Evolutionary conservation across 2,888 invertebrate genomes (phyloP).

Genomic region (Folsomia manolachei): DNA sequence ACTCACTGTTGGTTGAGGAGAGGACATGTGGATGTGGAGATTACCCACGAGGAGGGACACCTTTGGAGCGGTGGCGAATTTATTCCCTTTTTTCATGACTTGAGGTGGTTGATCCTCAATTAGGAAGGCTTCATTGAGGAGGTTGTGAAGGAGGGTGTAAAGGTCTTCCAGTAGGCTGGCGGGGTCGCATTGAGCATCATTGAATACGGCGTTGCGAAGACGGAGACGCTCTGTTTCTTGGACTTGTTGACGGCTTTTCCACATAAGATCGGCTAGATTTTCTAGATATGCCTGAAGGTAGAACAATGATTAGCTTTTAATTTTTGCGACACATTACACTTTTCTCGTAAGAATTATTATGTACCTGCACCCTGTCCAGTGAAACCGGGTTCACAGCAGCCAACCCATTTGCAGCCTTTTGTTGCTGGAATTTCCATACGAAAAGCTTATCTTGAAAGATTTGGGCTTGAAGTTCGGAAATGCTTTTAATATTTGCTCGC

Average conservation of each 20-base stretch:
- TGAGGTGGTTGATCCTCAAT: slow-evolving; percentile 37
- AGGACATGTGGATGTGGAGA: slow-evolving; percentile 30
- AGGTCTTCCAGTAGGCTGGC: slow-evolving; percentile 18
- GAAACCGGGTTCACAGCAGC: slow-evolving; percentile 4
- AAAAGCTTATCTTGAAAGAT: slow-evolving; percentile 25
- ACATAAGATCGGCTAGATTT: slow-evolving; percentile 31
- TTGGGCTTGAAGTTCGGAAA: slow-evolving; percentile 23
- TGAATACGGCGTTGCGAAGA: neutral
- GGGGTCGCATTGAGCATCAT: neutral
- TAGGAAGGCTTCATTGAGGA: slow-evolving; percentile 30
- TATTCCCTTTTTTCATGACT: slow-evolving; percentile 30
- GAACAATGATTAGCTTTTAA: slow-evolving; percentile 28
- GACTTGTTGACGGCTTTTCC: slow-evolving; percentile 29
- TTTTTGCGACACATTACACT: too few relatives aligned
- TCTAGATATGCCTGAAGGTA: slow-evolving; percentile 35
- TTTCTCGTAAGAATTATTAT: neutral
- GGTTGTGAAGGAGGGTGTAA: slow-evolving; percentile 10
- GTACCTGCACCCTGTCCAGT: neutral
- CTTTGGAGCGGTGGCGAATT: slow-evolving; percentile 32
- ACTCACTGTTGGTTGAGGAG: slow-evolving; percentile 18
- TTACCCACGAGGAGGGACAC: slow-evolving; percentile 35
- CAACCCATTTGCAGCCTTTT: slow-evolving; percentile 34
- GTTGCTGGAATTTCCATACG: slow-evolving; percentile 38
- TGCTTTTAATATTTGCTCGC: neutral
- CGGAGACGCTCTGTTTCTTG: slow-evolving; percentile 32